phyloP scores from a whole-genome alignment of 2,888 invertebrate genomes.

The Erebia palarica region DNA sequence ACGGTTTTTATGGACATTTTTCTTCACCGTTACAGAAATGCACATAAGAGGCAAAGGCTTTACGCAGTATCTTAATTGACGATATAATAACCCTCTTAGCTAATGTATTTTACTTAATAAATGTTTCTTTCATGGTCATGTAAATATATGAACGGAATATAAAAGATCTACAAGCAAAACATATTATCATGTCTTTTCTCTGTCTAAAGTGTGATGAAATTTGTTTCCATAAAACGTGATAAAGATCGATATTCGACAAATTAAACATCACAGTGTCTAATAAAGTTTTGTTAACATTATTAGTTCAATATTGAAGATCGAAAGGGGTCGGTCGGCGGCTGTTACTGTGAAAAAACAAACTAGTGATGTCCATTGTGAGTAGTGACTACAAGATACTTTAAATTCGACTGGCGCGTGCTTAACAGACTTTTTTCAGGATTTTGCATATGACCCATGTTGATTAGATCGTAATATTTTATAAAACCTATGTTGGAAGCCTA shows the following conservation, averaged over 20 bases:
- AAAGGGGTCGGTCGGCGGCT: conserved; percentile 44
- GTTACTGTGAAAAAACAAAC: conserved; percentile 45
- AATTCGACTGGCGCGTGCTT: background rate
- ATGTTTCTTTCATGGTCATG: no score
- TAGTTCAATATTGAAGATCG: conserved; percentile 34
- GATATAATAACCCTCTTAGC: no score
- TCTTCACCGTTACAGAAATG: no score
- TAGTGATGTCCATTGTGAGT: conserved; percentile 5
- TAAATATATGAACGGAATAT: no score
- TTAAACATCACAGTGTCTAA: conserved; percentile 8
- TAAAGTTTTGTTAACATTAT: conserved; percentile 19
- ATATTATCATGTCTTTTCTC: background rate
- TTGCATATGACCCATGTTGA: background rate
- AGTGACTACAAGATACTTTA: background rate
- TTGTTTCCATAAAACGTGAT: conserved; percentile 9
- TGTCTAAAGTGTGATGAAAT: background rate
- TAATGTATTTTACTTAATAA: no score
- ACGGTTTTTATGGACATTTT: background rate
- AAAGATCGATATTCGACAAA: conserved; percentile 15
- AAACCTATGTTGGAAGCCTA: no score
- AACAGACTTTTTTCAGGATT: background rate
- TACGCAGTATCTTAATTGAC: no score
- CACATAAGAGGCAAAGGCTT: no score
- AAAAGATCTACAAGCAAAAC: no score
- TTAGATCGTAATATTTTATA: no score